phyloP scores from a whole-genome alignment of 53 echinoderm and acorn worm species.

The Paracentrotus lividus region DNA sequence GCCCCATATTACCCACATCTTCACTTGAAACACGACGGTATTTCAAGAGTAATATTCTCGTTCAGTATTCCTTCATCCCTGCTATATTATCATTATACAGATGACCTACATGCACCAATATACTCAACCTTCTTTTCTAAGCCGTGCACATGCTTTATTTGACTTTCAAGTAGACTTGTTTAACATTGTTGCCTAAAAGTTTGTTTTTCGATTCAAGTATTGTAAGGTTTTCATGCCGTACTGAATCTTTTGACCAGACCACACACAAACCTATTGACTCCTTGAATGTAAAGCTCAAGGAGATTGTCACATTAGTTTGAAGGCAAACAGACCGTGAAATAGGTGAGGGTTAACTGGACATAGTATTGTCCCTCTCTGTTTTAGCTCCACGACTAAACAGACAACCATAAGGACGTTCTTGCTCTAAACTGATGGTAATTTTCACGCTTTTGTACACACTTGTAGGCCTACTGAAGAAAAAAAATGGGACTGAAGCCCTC shows the following conservation, averaged over 20 bases:
- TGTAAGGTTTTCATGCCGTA: not conserved
- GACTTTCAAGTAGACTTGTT: slow-evolving; percentile 14
- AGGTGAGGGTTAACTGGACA: not conserved
- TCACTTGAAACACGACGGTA: too few species aligned
- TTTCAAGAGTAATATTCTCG: too few species aligned
- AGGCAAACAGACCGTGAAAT: not conserved
- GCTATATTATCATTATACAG: too few species aligned
- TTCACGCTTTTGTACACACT: too few species aligned
- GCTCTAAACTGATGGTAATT: too few species aligned
- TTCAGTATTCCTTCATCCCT: too few species aligned
- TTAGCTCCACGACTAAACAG: not conserved
- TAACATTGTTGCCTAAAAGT: not conserved
- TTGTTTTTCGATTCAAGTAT: not conserved
- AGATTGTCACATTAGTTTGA: not conserved
- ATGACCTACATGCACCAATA: not conserved
- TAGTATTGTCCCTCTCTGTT: not conserved
- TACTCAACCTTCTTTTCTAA: not conserved
- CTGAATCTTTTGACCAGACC: not conserved
- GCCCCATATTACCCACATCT: too few species aligned
- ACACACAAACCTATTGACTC: not conserved
- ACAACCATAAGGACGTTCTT: too few species aligned
- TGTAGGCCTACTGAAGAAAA: too few species aligned
- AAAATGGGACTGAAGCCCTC: too few species aligned
- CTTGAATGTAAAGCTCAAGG: too few species aligned
- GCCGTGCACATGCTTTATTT: not conserved